Evolutionary conservation across 2,888 invertebrate species (phyloP).

Genomic region (Yponomeuta malinellus): DNA sequence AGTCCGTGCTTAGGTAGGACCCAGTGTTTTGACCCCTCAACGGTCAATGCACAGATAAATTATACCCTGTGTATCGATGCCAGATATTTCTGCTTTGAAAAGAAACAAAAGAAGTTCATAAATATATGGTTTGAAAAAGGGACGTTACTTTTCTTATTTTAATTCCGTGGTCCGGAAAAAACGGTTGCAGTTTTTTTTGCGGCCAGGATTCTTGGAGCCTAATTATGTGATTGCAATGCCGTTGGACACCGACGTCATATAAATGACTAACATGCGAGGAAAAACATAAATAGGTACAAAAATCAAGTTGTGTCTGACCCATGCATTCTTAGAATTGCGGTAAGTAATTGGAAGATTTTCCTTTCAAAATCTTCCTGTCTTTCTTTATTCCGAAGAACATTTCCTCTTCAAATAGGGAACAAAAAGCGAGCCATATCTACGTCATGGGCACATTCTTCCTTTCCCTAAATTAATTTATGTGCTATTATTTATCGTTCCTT

Average conservation of each 20-base stretch:
- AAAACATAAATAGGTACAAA: background rate
- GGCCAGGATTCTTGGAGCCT: conserved; percentile 36
- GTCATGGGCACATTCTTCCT: too few relatives aligned
- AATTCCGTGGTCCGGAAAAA: conserved; percentile 13
- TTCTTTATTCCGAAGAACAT: background rate
- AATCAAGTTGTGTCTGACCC: background rate
- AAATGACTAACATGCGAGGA: background rate
- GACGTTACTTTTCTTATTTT: background rate
- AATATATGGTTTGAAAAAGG: conserved; percentile 17
- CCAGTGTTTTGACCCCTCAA: conserved; percentile 16
- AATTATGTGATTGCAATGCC: background rate
- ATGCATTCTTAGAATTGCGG: background rate
- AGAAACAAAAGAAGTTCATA: conserved; percentile 28
- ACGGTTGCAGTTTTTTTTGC: conserved; percentile 16
- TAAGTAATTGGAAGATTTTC: background rate
- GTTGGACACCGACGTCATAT: background rate
- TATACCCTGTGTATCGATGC: conserved; percentile 36
- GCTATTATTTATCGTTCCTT: background rate
- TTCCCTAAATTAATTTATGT: too few relatives aligned
- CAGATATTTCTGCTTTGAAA: conserved; percentile 30
- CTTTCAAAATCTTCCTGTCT: too few relatives aligned
- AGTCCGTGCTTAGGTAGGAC: conserved; percentile 3
- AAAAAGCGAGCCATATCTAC: too few relatives aligned
- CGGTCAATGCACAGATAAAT: conserved; percentile 39
- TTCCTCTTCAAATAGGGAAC: background rate